Base-by-base conservation (phyloP, 2,797 vertebrate species). In the Esox masquinongy region DNA sequence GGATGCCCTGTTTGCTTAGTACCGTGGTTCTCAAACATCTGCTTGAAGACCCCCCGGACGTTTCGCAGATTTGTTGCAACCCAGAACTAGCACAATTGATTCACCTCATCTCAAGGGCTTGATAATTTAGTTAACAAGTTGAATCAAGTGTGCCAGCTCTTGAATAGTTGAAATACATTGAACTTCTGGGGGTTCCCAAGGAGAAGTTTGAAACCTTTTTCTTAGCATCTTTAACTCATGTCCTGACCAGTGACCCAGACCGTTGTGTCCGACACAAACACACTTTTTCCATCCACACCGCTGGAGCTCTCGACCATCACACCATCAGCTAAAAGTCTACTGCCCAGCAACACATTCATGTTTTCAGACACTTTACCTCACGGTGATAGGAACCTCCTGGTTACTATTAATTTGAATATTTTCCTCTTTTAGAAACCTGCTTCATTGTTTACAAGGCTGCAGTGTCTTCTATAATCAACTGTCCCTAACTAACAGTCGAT, bases 1-100 rank as follows among this genome's bases (percentile, higher is more conserved):
- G 88, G 97, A 97, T 0, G 79, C 95, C 53, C 94, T 99, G 88
- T 97, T 97, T 43, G 96, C 97, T 83, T 92, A 97, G 94, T 95
- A 93, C 88, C 78, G 56, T 24, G 56, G n/a, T 61, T 61, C 24
- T 61, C n/a, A 61, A 61, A 61, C 56, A 3, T 24, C 22, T 59
- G 19, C 53, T 59, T 9, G n/a, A n/a, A n/a, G 53, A 11, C 56
- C 24, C 5, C 56, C 56, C n/a, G 1, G 56, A 61, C 1, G 9
- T 61, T 12, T 26, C 56, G 11, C 22, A 11, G 7, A 24, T 61
- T 24, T 24, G 56, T 61, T 24, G 22, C 24, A 61, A 17, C 56
- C 56, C 11, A 4, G 56, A 61, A 61, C 56, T 61, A 61, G 11
- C 56, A 24, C 11, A 24, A 0, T 26, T 26, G 56, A 14, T 61